Evolutionary conservation across 2,113 vertebrate genomes (phyloP), one percentile per base, ranked within the genome.

Genomic region (Syngnathus scovelli): DNA sequence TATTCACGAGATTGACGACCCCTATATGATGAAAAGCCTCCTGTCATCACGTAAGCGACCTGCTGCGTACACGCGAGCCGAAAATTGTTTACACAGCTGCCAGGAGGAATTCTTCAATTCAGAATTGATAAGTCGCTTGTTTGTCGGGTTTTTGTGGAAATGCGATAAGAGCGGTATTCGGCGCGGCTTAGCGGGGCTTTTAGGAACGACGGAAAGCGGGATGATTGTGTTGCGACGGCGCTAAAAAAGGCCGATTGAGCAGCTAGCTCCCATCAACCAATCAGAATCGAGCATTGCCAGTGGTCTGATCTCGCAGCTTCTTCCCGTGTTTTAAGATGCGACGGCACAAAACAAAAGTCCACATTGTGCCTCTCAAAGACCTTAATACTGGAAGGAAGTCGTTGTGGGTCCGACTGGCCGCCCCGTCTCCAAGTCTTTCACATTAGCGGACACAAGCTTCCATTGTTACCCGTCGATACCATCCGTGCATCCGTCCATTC

Each of bases 101-200:
- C 61, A 21, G 39, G 41, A 44, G 61, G 41, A 62, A 62, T 62
- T 62, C 61, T 44, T 44, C 41, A 62, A 62, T 43, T 27, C 61
- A 15, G 12, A 44, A 23, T 44, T 23, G 41, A 62, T 62, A 62
- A 62, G 39, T 62, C 2, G 12, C 61, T 58, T 44, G 61, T 62
- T 62, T 62, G 61, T 62, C 39, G n/a, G 4, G 41, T 12, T 62
- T 62, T 62, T 44, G n/a, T 44, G 41, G 39, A 62, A 62, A 62
- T 3, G 12, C 12, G 61, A 62, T 62, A 62, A 27, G 39, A 27
- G 39, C 41, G 39, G 39, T 62, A 44, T 62, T 44, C 21, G 4
- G 13, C n/a, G n/a, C 37, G 60, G n/a, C n/a, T 44, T 23, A 43
- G 10, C 3, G 39, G 19, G 10, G 5, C 7, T 21, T 61, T 43